phyloP scores from a whole-genome alignment of 2,888 invertebrate species.

The Buathra laborator region DNA sequence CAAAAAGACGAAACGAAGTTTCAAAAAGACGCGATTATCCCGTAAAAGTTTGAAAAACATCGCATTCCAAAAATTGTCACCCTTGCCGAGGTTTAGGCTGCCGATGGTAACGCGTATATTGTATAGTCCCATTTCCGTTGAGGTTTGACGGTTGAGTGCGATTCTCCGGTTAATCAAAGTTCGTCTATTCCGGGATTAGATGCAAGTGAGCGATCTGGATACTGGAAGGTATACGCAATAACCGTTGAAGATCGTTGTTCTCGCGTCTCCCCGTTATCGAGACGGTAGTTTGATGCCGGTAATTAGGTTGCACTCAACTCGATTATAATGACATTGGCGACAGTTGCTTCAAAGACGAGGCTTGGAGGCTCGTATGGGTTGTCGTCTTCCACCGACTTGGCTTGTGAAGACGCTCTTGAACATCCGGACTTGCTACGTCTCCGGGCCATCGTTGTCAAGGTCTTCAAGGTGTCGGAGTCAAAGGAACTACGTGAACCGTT shows the following conservation, averaged over 20 bases:
- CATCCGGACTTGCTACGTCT: slow-evolving; percentile 22
- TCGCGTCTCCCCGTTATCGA: slow-evolving; percentile 64
- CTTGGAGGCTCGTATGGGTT: slow-evolving; percentile 60
- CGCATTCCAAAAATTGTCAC: background rate
- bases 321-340: slow-evolving; percentile 76
- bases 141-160: slow-evolving; percentile 31
- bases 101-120: background rate
- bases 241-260: slow-evolving; percentile 45
- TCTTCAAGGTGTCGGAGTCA: slow-evolving; percentile 41
- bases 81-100: background rate
- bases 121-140: background rate
- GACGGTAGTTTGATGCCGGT: slow-evolving; percentile 75
- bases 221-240: slow-evolving; percentile 11
- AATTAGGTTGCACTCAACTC: slow-evolving; percentile 78
- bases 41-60: background rate
- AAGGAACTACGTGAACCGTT: slow-evolving; percentile 33
- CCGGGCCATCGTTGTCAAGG: background rate
- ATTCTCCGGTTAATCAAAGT: slow-evolving; percentile 64
- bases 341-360: slow-evolving; percentile 74
- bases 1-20: background rate
- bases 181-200: slow-evolving; percentile 52
- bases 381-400: slow-evolving; percentile 58
- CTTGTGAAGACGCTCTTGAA: slow-evolving; percentile 41
- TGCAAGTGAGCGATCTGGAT: slow-evolving; percentile 26
- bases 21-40: background rate